These are phyloP conservation scores for Sitta europaea DNA, from an alignment of 2,113 vertebrate genomes.

Conservation along the genomic window DNA sequence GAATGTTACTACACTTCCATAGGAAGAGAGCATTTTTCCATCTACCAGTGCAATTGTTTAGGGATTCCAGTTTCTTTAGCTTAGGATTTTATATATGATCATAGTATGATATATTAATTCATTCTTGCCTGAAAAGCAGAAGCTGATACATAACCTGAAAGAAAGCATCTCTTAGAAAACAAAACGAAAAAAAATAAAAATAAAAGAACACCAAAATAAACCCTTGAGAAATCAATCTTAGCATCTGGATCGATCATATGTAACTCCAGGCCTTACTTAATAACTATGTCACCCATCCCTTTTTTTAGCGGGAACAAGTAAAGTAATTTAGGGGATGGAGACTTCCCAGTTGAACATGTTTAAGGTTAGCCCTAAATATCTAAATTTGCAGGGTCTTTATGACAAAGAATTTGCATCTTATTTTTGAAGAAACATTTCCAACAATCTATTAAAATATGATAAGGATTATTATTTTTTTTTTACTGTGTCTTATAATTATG, in stretches of 20 bases:
- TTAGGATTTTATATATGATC: background rate
- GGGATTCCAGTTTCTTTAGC: background rate
- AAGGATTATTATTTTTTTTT: background rate
- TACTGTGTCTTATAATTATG: background rate
- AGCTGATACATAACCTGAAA: background rate
- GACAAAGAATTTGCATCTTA: background rate
- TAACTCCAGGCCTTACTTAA: background rate
- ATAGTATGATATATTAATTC: background rate
- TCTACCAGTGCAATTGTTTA: background rate
- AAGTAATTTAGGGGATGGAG: background rate
- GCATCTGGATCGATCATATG: background rate
- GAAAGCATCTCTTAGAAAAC: background rate
- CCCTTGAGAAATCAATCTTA: background rate
- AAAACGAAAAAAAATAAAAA: background rate
- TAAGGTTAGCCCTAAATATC: background rate
- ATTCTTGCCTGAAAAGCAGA: background rate
- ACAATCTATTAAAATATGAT: background rate
- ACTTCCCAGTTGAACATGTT: rapidly evolving
- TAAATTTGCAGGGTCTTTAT: background rate
- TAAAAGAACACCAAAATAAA: rapidly evolving
- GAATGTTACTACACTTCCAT: background rate
- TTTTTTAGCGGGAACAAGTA: background rate
- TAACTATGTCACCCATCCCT: background rate
- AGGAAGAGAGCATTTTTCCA: background rate
- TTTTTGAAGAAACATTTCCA: background rate